Evolutionary conservation across 1,140 invertebrate species (phyloP), one percentile per base, ranked within the genome.

Genomic region (Zaprionus camerounensis): DNA sequence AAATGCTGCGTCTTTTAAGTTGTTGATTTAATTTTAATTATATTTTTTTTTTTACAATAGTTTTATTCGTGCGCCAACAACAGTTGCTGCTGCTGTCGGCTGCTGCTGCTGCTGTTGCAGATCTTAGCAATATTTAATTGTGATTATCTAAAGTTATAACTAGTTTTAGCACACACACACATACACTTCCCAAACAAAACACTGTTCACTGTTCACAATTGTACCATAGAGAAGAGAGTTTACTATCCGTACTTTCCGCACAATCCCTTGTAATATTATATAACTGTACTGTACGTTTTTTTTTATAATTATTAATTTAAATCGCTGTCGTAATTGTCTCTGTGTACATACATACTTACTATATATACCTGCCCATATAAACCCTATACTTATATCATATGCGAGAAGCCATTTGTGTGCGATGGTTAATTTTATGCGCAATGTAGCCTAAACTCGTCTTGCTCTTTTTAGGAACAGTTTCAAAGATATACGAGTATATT

Each of bases 1-100:
- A 65, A 76, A 68, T 77, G 81, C 77, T 83, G 81, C 77, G 53
- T 73, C 64, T 88, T 81, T 87, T 87, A 88, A 84, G 84, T 88
- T 88, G 84, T 88, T 88, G 85, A 90, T 84, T 90, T 87, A 87
- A 90, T 87, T 87, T 87, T 87, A 87, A 44, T 31, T 78, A 20
- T n/a, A 61, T 69, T 78, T 76, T 80, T 76, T 80, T 82, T 83
- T 71, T 80, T 76, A 84, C 67, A 78, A 74, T 87, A 83, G 84
- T 80, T 88, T 87, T 87, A 88, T 78, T 64, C 62, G 49, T 67
- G 67, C 64, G 53, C 58, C 58, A 69, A 59, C 13, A 44, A 62
- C 26, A 64, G 67, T 28, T 63, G 67, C n/a, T 46, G 61, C 17
- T 72, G 61, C 31, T 34, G 31, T 55, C 46, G 28, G 15, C 15